phyloP scores from a whole-genome alignment of 37 sponge, comb jelly and placozoan genomes.

The Cladorhizidae sp. region DNA sequence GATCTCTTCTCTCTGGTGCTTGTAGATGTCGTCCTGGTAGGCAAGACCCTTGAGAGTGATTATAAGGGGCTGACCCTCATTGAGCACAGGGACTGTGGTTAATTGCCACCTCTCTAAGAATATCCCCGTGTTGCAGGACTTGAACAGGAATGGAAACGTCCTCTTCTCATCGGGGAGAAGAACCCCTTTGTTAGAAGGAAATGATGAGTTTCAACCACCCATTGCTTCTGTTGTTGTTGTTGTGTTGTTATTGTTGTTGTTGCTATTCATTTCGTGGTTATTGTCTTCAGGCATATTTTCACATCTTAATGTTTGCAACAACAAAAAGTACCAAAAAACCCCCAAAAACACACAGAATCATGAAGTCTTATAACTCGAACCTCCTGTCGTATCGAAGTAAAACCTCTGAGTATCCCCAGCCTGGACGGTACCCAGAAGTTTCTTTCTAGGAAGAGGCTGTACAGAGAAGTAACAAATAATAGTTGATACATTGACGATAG shows the following conservation, averaged over 20 bases:
- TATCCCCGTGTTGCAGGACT: constrained; percentile 87
- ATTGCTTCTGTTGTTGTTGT: constrained; percentile 7
- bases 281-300: no score
- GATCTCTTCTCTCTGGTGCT: constrained; percentile 42
- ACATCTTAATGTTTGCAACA: no score
- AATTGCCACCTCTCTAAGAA: constrained; percentile 90
- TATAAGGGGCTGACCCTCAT: constrained; percentile 59
- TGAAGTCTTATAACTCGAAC: no score
- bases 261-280: no score
- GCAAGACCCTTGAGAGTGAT: constrained; percentile 88
- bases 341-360: no score
- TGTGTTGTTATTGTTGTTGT: no score
- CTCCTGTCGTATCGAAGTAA: constrained; percentile 92
- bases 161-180: constrained; percentile 79
- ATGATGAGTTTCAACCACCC: not conserved
- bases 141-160: constrained; percentile 86
- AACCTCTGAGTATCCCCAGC: constrained; percentile 82
- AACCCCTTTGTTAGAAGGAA: constrained; percentile 54
- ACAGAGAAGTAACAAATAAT: constrained; percentile 6
- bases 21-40: constrained; percentile 58
- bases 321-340: no score
- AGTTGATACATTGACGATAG: not conserved
- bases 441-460: constrained; percentile 66
- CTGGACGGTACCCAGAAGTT: constrained; percentile 60
- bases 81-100: constrained; percentile 80